These are phyloP conservation scores for Callocephalon fimbriatum DNA, from an alignment of 2,113 vertebrate genomes.

Conservation along the genomic window DNA sequence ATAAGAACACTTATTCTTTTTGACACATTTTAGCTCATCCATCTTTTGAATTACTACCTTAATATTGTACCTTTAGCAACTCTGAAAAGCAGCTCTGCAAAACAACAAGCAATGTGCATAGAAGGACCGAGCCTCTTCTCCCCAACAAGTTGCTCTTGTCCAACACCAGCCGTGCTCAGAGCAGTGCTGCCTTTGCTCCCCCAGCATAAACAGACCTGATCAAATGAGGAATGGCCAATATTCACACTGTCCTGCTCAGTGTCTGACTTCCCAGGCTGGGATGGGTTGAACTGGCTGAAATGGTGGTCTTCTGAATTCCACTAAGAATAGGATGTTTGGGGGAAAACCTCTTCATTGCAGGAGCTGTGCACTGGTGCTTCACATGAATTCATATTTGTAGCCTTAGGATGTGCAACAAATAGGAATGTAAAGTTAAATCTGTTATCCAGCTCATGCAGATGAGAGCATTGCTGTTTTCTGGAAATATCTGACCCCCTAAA, in stretches of 20 bases:
- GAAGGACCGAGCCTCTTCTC: neutral
- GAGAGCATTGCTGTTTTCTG: neutral
- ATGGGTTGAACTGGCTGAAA: neutral
- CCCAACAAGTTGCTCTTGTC: neutral
- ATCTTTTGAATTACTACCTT: neutral
- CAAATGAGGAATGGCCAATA: neutral
- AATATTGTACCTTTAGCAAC: neutral
- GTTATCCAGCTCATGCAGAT: neutral
- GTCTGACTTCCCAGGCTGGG: neutral
- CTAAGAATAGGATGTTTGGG: neutral
- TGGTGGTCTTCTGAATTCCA: neutral
- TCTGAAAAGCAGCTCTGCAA: neutral
- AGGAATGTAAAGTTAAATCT: neutral
- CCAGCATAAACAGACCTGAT: neutral
- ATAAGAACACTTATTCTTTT: neutral
- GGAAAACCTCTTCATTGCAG: neutral
- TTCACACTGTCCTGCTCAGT: neutral
- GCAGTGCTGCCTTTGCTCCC: neutral
- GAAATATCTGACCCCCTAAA: neutral
- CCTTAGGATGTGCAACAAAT: neutral
- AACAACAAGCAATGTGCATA: neutral
- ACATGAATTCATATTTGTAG: neutral
- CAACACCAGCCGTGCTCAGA: neutral
- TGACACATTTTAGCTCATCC: neutral
- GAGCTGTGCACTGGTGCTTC: neutral